phyloP scores from a whole-genome alignment of 2,888 invertebrate species.

The Caenorhabditis sp. region DNA sequence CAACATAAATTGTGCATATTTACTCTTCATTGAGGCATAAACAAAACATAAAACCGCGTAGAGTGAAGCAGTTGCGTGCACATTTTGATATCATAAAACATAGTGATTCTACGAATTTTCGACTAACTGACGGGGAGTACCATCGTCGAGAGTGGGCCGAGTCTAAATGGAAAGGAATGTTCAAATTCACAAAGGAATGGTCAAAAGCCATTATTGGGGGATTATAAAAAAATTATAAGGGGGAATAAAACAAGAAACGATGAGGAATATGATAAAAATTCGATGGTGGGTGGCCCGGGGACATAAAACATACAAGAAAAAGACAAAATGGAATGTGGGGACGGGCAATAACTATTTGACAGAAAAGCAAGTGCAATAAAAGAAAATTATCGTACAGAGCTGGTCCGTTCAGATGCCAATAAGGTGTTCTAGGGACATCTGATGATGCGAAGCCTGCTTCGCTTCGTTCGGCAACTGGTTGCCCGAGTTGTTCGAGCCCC shows the following conservation, averaged over 20 bases:
- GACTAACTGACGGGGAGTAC: background rate
- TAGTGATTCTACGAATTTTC: background rate
- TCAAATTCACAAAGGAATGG: constrained; percentile 23
- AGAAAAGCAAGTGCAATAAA: constrained; percentile 28
- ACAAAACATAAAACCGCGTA: constrained; percentile 9
- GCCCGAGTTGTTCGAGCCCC: background rate
- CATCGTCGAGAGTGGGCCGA: background rate
- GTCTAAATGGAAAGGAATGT: constrained; percentile 13
- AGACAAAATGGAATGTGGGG: background rate
- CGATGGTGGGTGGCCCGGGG: background rate
- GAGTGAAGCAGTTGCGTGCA: constrained; percentile 4
- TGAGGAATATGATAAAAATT: constrained; percentile 41
- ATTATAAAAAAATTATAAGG: background rate
- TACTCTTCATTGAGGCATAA: constrained; percentile 10
- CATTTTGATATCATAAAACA: constrained; percentile 17
- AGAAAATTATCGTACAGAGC: constrained; percentile 20
- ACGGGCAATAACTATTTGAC: constrained; percentile 11
- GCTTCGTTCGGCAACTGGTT: background rate
- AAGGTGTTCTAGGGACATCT: background rate
- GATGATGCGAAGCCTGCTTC: background rate
- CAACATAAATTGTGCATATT: constrained; percentile 12
- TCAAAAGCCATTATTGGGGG: background rate
- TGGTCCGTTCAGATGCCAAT: background rate
- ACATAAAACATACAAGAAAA: constrained; percentile 38
- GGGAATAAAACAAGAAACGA: constrained; percentile 40